phyloP scores from a whole-genome alignment of 2,113 vertebrate species.

The Tachuris rubrigastra region DNA sequence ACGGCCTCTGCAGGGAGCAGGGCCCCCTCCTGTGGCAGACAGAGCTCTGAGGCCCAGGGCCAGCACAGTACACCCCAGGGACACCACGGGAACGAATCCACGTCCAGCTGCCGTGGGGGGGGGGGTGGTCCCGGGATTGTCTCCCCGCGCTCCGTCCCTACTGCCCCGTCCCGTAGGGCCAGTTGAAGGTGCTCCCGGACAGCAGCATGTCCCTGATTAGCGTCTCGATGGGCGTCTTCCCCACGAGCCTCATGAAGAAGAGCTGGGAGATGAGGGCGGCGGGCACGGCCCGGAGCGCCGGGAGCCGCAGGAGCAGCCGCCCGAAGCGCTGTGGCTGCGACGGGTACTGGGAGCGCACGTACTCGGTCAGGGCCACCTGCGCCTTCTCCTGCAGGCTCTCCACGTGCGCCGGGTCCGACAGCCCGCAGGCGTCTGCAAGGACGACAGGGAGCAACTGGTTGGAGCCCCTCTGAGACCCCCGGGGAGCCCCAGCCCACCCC shows the following conservation, averaged over 20 bases:
- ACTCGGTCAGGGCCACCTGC: constrained; percentile 93
- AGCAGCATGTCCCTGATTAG: constrained; percentile 97
- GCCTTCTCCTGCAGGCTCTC: constrained; percentile 95
- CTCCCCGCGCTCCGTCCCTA: background rate
- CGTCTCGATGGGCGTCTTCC: constrained; percentile 94
- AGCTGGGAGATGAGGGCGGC: constrained; percentile 94
- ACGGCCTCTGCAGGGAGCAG: background rate
- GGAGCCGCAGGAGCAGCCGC: constrained; percentile 88
- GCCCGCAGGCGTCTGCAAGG: constrained; percentile 83
- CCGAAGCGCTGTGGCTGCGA: constrained; percentile 92
- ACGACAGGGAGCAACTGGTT: background rate
- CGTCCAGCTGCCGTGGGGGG: background rate
- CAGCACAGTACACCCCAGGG: background rate
- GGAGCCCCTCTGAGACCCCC: background rate
- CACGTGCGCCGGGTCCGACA: constrained; percentile 89
- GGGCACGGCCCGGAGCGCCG: constrained; percentile 87
- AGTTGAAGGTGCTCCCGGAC: constrained; percentile 93
- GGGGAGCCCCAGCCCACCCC: no score
- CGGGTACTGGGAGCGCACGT: constrained; percentile 89
- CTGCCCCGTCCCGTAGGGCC: constrained; percentile 89
- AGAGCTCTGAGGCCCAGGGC: background rate
- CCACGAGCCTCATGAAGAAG: constrained; percentile 96
- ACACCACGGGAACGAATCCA: background rate
- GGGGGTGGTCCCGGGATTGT: no score
- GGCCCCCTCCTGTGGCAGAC: background rate